Percentiles rank a stretch among this genome's conserved stretches.
These are phyloP conservation scores for Tromatobia lineatoria DNA, from an alignment of 2,888 invertebrate genomes.

Conservation along the genomic window DNA sequence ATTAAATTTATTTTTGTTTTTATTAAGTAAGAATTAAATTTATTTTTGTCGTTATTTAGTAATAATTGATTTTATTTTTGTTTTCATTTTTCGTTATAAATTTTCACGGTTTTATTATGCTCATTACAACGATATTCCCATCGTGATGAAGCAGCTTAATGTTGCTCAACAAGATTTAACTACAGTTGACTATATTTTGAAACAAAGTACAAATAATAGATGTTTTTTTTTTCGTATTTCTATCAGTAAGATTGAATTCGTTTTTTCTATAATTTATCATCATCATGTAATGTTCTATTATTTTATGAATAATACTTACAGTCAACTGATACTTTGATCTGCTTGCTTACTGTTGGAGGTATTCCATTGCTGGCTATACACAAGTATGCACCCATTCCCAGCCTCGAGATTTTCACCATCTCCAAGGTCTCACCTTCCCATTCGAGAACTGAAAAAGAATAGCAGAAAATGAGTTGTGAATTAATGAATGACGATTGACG, in stretches of 20 bases:
- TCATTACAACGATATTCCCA: too few relatives aligned
- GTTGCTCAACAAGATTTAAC: too few relatives aligned
- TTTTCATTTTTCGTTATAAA: background rate
- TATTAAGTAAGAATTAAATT: background rate
- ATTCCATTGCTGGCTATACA: slow-evolving; percentile 97
- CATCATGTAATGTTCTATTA: background rate
- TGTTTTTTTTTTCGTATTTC: too few relatives aligned
- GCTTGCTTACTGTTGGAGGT: slow-evolving; percentile 95
- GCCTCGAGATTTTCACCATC: slow-evolving; percentile 93
- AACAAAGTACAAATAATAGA: too few relatives aligned
- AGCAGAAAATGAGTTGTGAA: background rate
- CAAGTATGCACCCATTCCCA: slow-evolving; percentile 96
- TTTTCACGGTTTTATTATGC: too few relatives aligned
- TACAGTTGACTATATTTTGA: too few relatives aligned
- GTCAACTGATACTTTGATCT: slow-evolving; percentile 97
- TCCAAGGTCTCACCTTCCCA: slow-evolving; percentile 95
- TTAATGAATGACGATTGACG: background rate
- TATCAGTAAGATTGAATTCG: too few relatives aligned
- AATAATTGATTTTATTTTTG: background rate
- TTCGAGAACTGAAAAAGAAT: slow-evolving; percentile 89
- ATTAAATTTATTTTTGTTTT: background rate
- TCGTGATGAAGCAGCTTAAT: too few relatives aligned
- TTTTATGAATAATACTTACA: slow-evolving; percentile 89
- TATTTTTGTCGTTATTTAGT: background rate
- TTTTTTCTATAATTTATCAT: too few relatives aligned